Evolutionary conservation across 1,140 invertebrate species (phyloP), one percentile per base, ranked within the genome.

Genomic region (Sitophilus oryzae): DNA sequence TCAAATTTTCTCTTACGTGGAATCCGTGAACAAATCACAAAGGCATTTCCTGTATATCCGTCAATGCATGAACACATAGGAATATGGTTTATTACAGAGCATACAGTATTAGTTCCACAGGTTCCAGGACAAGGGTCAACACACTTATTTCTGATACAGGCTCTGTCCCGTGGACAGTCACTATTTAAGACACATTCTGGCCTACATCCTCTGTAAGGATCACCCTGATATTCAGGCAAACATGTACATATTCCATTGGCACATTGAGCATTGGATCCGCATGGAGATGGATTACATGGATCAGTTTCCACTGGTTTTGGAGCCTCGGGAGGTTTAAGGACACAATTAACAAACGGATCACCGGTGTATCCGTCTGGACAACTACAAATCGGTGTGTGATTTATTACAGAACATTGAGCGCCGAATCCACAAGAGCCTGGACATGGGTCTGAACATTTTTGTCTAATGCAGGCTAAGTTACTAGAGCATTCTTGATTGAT

Each of bases 371-470:
- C 80, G 48, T 78, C 73, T 37, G 77, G 71, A 70, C 86, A 89
- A 34, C 77, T 77, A 64, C 83, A 86, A 34, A 79, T 77, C 11
- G 83, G 78, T 44, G 75, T 80, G 56, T 84, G 81, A 67, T 83
- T 83, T 11, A 80, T 73, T 20, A 84, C 79, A 54, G 62, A 71
- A 63, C 86, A 88, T 2, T 77, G 64, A 10, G 85, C 79, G 57
- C 77, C 76, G 16, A 77, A 52, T 41, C 84, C 85, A 71, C 86
- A 89, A 10, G 82, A 80, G n/a, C 84, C 84, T n/a, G 77, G 78
- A 66, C 85, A 88, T 50, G 85, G 85, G 68, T 86, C 82, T 56
- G 72, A 68, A 69, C 85, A 88, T 71, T 80, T 84, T 42, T 82
- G 77, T 48, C 79, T 75, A 38, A 83, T 79, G 64, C 83, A 84